Conservation (phyloP, 2,113 vertebrate genomes). For the Corydoras maculifer region DNA sequence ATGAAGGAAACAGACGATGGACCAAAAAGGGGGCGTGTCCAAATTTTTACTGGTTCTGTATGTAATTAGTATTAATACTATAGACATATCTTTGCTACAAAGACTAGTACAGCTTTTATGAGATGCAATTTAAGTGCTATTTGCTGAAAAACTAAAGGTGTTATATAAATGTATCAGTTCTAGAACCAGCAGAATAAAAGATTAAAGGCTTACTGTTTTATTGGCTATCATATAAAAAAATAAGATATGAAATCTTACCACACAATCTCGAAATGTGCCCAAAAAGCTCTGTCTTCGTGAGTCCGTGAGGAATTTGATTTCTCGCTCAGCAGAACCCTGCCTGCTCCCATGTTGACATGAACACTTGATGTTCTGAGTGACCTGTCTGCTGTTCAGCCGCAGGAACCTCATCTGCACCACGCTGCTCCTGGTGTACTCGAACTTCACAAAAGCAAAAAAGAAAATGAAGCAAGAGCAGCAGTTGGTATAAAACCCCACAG, state of each 20-base stretch:
- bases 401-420: conserved; percentile 77
- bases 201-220: too few species aligned
- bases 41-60: too few species aligned
- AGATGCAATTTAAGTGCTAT: too few species aligned
- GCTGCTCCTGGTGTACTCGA: conserved; percentile 63
- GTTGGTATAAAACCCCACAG: not conserved
- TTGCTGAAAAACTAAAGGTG: too few species aligned
- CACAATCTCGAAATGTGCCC: conserved; percentile 61
- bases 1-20: too few species aligned
- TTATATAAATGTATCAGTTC: too few species aligned
- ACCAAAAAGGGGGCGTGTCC: too few species aligned
- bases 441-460: conserved; percentile 46
- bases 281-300: conserved; percentile 64
- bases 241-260: conserved; percentile 47
- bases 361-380: conserved; percentile 66
- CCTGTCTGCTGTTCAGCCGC: conserved; percentile 66
- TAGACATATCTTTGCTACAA: too few species aligned
- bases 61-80: too few species aligned
- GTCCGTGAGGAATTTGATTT: conserved; percentile 69
- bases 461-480: not conserved
- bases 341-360: conserved; percentile 52
- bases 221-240: not conserved
- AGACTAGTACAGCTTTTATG: too few species aligned
- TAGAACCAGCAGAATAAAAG: too few species aligned
- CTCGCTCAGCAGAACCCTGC: conserved; percentile 44